Evolutionary conservation across 2,797 vertebrate genomes (phyloP).

Genomic region (Pseudopleuronectes americanus): DNA sequence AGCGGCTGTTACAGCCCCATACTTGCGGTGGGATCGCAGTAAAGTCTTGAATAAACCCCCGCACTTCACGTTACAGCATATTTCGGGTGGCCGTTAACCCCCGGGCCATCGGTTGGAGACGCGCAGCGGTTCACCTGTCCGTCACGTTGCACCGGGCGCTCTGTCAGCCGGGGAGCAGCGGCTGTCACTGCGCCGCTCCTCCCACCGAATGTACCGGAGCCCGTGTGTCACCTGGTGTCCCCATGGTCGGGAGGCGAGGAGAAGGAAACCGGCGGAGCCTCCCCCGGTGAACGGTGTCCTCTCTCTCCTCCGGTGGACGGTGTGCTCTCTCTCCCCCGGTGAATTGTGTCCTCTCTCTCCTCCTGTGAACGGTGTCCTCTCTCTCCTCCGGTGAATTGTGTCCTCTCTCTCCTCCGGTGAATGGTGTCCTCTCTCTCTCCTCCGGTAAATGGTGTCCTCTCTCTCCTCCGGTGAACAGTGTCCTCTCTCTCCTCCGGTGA

Average conservation of each 20-base stretch:
- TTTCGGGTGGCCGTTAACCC: conserved; percentile 7
- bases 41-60: conserved; percentile 49
- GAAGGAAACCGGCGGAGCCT: too few relatives aligned
- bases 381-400: background rate
- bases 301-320: background rate
- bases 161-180: conserved; percentile 56
- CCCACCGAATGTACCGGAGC: conserved; percentile 17
- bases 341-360: background rate
- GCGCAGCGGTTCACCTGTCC: conserved; percentile 66
- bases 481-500: conserved; percentile 18
- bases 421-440: too few relatives aligned
- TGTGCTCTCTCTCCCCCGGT: background rate
- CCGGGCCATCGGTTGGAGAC: conserved; percentile 39
- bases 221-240: conserved; percentile 13
- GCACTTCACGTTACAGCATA: conserved; percentile 41
- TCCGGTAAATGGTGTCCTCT: background rate
- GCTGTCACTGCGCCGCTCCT: conserved; percentile 62
- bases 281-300: background rate
- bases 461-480: background rate
- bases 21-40: conserved; percentile 21
- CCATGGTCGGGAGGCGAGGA: conserved; percentile 46
- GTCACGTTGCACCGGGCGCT: conserved; percentile 71
- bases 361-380: background rate
- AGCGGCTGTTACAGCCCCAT: conserved; percentile 67
- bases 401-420: background rate